A percentile compares a stretch with the other conserved stretches of the same genome.
These are phyloP conservation scores for Macrophya annulata DNA, from an alignment of 2,888 invertebrate species.

Conservation along the genomic window DNA sequence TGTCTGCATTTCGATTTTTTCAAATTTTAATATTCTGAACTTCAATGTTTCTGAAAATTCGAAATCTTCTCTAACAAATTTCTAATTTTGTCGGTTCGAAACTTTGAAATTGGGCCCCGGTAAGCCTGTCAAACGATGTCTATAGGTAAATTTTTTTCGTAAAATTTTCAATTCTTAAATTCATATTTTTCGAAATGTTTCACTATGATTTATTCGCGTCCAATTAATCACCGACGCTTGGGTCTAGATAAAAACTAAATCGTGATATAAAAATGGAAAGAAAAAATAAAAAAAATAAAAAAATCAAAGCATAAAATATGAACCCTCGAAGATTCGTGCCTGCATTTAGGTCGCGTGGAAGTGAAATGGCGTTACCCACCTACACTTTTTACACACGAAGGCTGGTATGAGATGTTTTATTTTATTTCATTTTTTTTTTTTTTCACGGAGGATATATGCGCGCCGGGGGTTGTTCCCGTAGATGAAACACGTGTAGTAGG, in stretches of 20 bases:
- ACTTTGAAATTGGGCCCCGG: no score
- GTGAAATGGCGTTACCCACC: background rate
- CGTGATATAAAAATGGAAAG: background rate
- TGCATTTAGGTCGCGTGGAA: slow-evolving; percentile 18
- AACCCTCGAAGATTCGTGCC: background rate
- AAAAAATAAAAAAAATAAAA: background rate
- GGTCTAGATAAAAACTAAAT: background rate
- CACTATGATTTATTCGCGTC: background rate
- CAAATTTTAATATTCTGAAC: no score
- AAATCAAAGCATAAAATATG: slow-evolving; percentile 5
- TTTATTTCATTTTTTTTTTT: slow-evolving; percentile 44
- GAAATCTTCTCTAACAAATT: no score
- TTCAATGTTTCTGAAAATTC: no score
- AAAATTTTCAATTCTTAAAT: background rate
- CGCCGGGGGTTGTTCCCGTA: slow-evolving; percentile 12
- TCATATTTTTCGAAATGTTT: background rate
- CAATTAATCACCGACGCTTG: background rate
- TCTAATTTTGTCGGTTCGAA: no score
- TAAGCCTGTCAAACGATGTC: background rate
- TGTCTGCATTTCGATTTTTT: no score
- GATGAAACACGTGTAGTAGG: slow-evolving; percentile 51
- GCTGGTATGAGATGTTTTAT: background rate
- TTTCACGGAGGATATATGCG: background rate
- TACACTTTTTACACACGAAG: slow-evolving; percentile 22
- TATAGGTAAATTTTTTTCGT: background rate